Percentiles rank a stretch among this genome's conserved stretches.
These are phyloP conservation scores for Drosophila buzzatii DNA, from an alignment of 2,888 invertebrate species.

Conservation along the genomic window DNA sequence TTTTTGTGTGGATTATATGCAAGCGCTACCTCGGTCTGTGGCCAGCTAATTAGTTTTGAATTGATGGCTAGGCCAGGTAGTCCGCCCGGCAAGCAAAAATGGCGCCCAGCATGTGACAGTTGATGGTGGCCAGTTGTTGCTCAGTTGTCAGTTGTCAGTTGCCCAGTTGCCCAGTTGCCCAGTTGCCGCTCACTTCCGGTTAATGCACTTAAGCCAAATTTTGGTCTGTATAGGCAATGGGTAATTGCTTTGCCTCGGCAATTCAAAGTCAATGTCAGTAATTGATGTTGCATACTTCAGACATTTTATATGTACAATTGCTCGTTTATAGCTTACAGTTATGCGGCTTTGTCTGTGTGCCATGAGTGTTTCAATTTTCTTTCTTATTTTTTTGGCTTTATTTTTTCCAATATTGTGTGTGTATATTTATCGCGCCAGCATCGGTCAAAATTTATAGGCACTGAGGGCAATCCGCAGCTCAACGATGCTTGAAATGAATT, in stretches of 20 bases:
- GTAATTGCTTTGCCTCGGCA: constrained; percentile 24
- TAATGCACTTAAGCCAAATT: constrained; percentile 39
- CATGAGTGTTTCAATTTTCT: constrained; percentile 21
- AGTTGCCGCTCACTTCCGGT: constrained; percentile 39
- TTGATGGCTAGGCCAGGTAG: constrained; percentile 57
- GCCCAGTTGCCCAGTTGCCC: background rate
- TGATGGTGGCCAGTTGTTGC: background rate
- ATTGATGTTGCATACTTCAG: constrained; percentile 60
- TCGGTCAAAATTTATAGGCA: constrained; percentile 64
- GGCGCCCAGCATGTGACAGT: constrained; percentile 25
- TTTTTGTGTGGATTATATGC: constrained; percentile 33
- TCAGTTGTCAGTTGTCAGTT: constrained; percentile 12
- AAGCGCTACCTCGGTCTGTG: constrained; percentile 26
- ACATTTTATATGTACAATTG: constrained; percentile 50
- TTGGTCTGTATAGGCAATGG: constrained; percentile 24
- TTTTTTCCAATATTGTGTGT: constrained; percentile 30
- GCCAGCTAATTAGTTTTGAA: constrained; percentile 72
- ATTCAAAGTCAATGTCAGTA: constrained; percentile 77
- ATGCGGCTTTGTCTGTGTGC: constrained; percentile 44
- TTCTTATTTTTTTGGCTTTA: background rate
- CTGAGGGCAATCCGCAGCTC: constrained; percentile 49
- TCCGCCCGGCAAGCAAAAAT: constrained; percentile 20
- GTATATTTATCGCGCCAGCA: constrained; percentile 58
- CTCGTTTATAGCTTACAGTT: constrained; percentile 50
- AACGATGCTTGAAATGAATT: constrained; percentile 75